A percentile compares a stretch with the other conserved stretches of the same genome.
Evolutionary conservation across 2,113 vertebrate species (phyloP).

Genomic region (Neodon shergylaensis): DNA sequence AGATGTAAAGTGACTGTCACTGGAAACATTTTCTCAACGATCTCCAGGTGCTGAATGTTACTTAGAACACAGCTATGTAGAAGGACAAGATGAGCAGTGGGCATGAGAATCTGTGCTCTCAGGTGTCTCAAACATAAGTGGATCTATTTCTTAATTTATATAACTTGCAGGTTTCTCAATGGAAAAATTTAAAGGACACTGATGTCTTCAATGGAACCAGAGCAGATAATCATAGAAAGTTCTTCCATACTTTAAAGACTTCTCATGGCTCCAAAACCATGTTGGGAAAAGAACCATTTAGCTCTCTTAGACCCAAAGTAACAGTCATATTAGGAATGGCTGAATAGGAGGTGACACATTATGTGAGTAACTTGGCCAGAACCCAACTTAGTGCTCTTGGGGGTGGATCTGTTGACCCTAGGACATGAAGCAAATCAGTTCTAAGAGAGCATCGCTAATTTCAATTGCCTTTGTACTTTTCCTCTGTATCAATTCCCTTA

Average conservation of each 20-base stretch:
- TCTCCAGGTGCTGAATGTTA: neutral
- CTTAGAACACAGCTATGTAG: neutral
- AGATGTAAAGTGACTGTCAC: neutral
- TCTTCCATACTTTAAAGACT: conserved; percentile 29
- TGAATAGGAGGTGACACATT: conserved; percentile 69
- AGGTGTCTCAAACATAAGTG: neutral
- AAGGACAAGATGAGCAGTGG: neutral
- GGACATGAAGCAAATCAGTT: neutral
- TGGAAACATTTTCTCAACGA: neutral
- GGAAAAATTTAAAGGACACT: conserved; percentile 21
- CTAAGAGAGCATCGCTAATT: neutral
- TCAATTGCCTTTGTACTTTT: neutral
- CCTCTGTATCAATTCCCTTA: conserved; percentile 50
- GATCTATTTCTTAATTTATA: conserved; percentile 27
- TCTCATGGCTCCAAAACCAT: conserved; percentile 57
- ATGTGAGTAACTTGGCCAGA: neutral
- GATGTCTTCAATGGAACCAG: conserved; percentile 36
- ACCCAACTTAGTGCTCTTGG: neutral
- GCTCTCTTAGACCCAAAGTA: conserved; percentile 52
- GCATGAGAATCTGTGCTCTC: neutral
- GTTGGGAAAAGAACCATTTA: conserved; percentile 49
- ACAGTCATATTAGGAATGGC: conserved; percentile 8
- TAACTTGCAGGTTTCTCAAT: conserved; percentile 56
- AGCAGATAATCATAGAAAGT: conserved; percentile 1
- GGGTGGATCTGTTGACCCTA: neutral